phyloP scores from a whole-genome alignment of 1,140 invertebrate species.

The Polyergus mexicanus region DNA sequence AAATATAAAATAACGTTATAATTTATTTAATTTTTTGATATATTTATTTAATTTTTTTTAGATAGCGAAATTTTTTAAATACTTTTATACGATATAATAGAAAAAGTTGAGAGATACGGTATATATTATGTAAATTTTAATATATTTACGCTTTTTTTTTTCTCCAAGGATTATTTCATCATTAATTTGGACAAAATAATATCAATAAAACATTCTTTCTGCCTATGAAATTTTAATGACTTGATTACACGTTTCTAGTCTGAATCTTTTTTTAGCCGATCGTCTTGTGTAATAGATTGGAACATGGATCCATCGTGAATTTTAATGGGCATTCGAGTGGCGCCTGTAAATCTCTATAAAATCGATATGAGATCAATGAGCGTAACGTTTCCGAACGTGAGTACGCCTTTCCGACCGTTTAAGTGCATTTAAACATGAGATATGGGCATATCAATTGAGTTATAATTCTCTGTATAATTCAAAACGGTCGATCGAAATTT shows the following conservation, averaged over 20 bases:
- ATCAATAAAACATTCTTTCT: not conserved
- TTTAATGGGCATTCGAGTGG: slow-evolving; percentile 13
- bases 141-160: too few relatives aligned
- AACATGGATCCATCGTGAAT: not conserved
- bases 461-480: slow-evolving; percentile 37
- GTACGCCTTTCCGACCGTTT: slow-evolving; percentile 8
- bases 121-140: too few relatives aligned
- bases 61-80: too few relatives aligned
- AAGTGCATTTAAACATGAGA: not conserved
- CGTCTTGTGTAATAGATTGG: not conserved
- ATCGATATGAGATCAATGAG: not conserved
- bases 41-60: not conserved
- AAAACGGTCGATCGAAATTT: slow-evolving; percentile 22
- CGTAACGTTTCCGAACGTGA: slow-evolving; percentile 8
- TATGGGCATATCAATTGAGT: slow-evolving; percentile 26
- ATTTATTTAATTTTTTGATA: not conserved
- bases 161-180: not conserved
- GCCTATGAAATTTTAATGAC: not conserved
- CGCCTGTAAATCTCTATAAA: slow-evolving; percentile 31
- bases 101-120: too few relatives aligned
- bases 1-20: not conserved
- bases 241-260: not conserved
- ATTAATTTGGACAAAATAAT: not conserved
- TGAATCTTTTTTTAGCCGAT: not conserved
- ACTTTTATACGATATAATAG: too few relatives aligned